Percentiles rank a stretch among this genome's conserved stretches.
Conservation (phyloP, 64 coral and sea anemone species). For the Porites australiensis region DNA sequence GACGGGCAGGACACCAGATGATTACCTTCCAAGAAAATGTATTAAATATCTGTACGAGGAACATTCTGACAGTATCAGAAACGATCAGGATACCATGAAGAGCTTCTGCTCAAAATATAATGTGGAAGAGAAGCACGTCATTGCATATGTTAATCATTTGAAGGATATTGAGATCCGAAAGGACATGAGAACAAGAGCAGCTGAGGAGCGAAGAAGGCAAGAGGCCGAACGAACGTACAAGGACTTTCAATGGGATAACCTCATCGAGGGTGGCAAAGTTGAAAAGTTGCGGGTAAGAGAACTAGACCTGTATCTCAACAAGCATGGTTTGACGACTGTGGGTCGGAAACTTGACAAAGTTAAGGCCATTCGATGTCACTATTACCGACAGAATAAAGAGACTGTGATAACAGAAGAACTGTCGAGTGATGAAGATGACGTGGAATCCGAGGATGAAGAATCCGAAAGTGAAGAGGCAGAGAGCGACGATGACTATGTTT, state of each 20-base stretch:
- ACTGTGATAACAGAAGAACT: constrained; percentile 12
- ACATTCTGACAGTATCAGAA: constrained; percentile 11
- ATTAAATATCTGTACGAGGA: constrained; percentile 56
- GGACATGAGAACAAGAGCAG: constrained; percentile 64
- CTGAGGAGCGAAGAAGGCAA: constrained; percentile 26
- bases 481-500: constrained; percentile 42
- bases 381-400: constrained; percentile 22
- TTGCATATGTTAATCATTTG: too few relatives aligned
- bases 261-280: constrained; percentile 49
- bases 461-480: constrained; percentile 28
- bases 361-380: too few relatives aligned
- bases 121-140: too few relatives aligned
- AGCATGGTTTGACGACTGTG: constrained; percentile 55
- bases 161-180: constrained; percentile 41
- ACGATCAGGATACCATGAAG: constrained; percentile 53
- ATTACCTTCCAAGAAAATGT: constrained; percentile 74
- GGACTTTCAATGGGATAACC: too few relatives aligned
- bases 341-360: too few relatives aligned
- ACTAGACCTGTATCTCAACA: constrained; percentile 64
- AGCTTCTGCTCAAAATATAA: constrained; percentile 48
- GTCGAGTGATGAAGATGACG: constrained; percentile 12
- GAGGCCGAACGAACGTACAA: too few relatives aligned
- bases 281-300: constrained; percentile 64
- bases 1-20: constrained; percentile 65
- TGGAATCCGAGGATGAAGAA: constrained; percentile 27